These are phyloP conservation scores for Eulemur coronatus DNA, from an alignment of 2,797 vertebrate species.

Conservation along the genomic window DNA sequence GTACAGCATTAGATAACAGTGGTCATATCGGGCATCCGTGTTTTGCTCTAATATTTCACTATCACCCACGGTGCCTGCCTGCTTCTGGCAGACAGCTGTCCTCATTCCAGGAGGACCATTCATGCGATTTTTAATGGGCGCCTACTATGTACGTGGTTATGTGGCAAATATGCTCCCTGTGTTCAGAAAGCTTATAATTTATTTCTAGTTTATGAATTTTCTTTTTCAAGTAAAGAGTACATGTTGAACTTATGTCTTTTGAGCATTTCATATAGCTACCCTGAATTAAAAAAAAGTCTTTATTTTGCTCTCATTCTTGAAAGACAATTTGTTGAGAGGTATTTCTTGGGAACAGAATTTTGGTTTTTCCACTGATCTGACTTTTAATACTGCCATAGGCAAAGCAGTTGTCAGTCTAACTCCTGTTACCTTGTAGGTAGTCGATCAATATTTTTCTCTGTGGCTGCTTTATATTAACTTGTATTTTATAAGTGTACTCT, in stretches of 20 bases:
- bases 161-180: background rate
- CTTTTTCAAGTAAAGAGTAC: background rate
- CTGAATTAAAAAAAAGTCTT: background rate
- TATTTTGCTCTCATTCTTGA: background rate
- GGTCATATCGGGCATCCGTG: background rate
- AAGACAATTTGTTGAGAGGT: background rate
- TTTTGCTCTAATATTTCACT: background rate
- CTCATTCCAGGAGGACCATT: background rate
- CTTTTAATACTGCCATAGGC: background rate
- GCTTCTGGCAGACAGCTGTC: background rate
- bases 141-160: background rate
- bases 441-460: background rate
- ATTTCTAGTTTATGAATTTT: background rate
- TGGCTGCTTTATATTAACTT: background rate
- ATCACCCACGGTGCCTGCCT: accelerated
- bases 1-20: background rate
- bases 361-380: background rate
- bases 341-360: background rate
- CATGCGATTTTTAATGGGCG: accelerated
- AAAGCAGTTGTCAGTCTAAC: background rate
- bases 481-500: background rate
- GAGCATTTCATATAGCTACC: background rate
- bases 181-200: background rate
- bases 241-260: background rate
- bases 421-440: background rate